These are phyloP conservation scores for Columba livia DNA, from an alignment of 2,113 vertebrate genomes.

Conservation along the genomic window DNA sequence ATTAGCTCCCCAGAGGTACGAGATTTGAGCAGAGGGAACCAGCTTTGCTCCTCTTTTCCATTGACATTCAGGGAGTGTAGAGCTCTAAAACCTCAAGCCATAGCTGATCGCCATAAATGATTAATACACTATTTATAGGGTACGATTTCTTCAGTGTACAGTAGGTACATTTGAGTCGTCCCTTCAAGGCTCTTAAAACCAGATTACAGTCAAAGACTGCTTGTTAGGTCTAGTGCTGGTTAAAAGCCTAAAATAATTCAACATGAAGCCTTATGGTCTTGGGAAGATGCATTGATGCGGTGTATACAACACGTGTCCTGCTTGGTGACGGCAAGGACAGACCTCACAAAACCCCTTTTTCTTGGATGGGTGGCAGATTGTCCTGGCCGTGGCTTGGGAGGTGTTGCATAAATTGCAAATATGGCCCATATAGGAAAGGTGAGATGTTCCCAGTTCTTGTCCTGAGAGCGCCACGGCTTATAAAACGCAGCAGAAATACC, in stretches of 20 bases:
- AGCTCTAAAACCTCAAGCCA: constrained; percentile 27
- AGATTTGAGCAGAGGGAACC: constrained; percentile 50
- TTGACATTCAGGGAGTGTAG: constrained; percentile 48
- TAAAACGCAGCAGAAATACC: neutral
- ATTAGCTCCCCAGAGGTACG: constrained; percentile 71
- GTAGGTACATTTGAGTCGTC: neutral
- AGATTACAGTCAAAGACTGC: neutral
- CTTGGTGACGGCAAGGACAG: neutral
- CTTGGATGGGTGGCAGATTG: neutral
- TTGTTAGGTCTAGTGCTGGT: neutral
- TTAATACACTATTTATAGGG: neutral
- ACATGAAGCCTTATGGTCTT: fast-evolving
- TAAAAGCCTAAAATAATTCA: neutral
- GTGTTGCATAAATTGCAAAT: neutral
- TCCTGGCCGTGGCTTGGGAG: neutral
- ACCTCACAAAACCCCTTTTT: neutral
- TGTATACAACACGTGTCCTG: fast-evolving
- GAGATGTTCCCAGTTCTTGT: fast-evolving
- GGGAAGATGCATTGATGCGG: neutral
- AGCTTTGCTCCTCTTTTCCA: neutral
- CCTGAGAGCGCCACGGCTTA: fast-evolving
- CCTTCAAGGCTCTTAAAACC: neutral
- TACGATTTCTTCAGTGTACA: neutral
- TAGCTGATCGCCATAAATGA: constrained; percentile 32
- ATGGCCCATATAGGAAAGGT: fast-evolving